phyloP scores from a whole-genome alignment of 2,113 vertebrate genomes.

The Neolamprologus hecqui region DNA sequence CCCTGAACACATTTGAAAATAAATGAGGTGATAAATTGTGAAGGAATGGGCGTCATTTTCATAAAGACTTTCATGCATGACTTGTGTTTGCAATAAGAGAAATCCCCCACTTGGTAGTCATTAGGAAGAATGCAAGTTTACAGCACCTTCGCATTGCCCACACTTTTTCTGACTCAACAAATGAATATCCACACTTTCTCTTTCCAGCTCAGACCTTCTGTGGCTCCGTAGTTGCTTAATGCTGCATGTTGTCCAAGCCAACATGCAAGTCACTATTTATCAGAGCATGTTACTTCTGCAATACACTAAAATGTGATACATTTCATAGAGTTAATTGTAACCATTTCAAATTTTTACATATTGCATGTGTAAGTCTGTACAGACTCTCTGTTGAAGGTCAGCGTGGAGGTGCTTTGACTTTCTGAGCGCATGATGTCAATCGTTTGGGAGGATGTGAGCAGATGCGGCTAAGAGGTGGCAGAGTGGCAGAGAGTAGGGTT shows the following conservation, averaged over 20 bases:
- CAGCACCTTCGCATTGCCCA: neutral
- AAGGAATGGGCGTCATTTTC: neutral
- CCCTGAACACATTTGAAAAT: neutral
- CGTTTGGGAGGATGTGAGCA: neutral
- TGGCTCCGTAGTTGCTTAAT: neutral
- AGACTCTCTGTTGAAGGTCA: neutral
- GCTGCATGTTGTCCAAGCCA: neutral
- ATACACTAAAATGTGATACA: neutral
- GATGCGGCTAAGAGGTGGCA: slow-evolving; percentile 32
- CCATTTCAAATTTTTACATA: neutral
- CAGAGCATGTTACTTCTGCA: neutral
- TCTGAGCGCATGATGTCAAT: slow-evolving; percentile 3
- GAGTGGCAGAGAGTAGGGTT: slow-evolving; percentile 45
- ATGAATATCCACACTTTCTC: neutral
- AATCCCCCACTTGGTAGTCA: neutral
- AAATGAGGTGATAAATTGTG: neutral
- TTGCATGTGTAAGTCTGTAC: neutral
- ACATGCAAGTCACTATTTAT: neutral
- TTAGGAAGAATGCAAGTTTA: neutral
- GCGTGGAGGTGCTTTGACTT: neutral
- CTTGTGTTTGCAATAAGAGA: neutral
- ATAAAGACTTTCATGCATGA: neutral
- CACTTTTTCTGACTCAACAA: neutral
- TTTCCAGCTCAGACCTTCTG: neutral
- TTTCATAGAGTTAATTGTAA: rapidly evolving